Base-by-base conservation (phyloP, 2,113 vertebrate species). In the Xenus cinereus region DNA sequence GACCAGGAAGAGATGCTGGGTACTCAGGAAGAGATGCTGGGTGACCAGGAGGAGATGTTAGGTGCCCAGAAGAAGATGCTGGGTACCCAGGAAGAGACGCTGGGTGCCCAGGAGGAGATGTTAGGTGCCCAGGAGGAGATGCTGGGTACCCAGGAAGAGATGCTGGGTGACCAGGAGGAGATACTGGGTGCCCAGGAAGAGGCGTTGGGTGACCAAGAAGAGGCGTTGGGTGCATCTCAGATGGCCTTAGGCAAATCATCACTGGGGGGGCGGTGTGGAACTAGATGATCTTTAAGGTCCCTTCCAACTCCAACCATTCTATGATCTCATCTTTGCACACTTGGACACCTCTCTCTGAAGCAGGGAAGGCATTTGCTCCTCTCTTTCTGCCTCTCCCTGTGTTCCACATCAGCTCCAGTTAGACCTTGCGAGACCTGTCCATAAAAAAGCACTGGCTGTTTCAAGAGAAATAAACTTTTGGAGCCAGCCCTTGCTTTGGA, bases 301-400 rank as follows among this genome's bases (percentile, higher is more conserved):
- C 57, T 62, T 62, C 60, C 35, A 27, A 27, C 35, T 19, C 60
- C 27, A 12, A 27, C 60, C 16, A 12, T 62, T 39, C 60, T 39
- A 19, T 6, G 16, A 39, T 11, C 3, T 0, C 16, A 0, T 46
- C 64, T 39, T 51, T 35, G 66, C 20, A 13, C 8, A 1, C 43
- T 68, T 23, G 27, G 45, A 62, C 37, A 17, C n/a, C 17, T 68
- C 75, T 26, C 45, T 66, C 56, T 33, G 17, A 14, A 50, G 14
- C 15, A 4, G 33, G 22, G 28, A 23, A 68, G 48, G 28, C 12
- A 4, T 51, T 53, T 83, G 5, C 59, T 46, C 33, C 64, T 51
- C 37, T 84, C 48, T 56, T 64, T 14, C 67, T 45, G 27, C 35
- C 56, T 51, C 35, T 21, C 12, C 27, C 21, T 5, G 8, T n/a